Evolutionary conservation across 2,797 vertebrate genomes (phyloP), one percentile per base, ranked within the genome.

Genomic region (Nyctalus aviator): DNA sequence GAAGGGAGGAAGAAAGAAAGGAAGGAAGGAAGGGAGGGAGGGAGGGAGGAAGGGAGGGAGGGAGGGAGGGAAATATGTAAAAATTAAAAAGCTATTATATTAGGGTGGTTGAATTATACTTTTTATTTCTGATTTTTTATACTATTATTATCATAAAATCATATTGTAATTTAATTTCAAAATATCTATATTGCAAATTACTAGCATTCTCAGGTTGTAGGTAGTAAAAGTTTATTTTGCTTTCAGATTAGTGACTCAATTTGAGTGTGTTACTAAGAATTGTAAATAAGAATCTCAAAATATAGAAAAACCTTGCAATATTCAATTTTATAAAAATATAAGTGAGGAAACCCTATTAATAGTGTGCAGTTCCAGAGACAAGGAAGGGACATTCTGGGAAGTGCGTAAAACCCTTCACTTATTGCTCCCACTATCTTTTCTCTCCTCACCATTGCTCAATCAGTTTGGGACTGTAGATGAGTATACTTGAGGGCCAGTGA

Each of bases 81-180:
- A 62, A 81, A 46, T 78, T 20, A 50, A 72, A 27, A 2, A 87
- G 3, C 4, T 68, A 14, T 64, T 50, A 64, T 15, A 35, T 73
- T 95, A 81, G 35, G 50, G 71, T 66, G 27, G 8, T 12, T 82
- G 44, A 72, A 84, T n/a, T 55, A 64, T 32, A 5, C 23, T 68
- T 92, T 90, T 93, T 87, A 81, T 85, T 84, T 88, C 59, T 83
- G 87, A 93, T 11, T 50, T 68, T 71, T 87, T 79, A 69, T 53
- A 17, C 53, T 84, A 71, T 83, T 37, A 79, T 71, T 92, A 90
- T 84, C 35, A 83, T 71, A 79, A 82, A 85, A 83, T 23, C 11
- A 81, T 27, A 88, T 20, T 77, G 14, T 32, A 69, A 73, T 91
- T 94, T 88, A 84, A 88, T 83, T 92, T 86, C 53, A 90, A 95